A percentile compares a stretch with the other conserved stretches of the same genome.
Conservation (phyloP, 2,888 invertebrate genomes). For the Myopa tessellatipennis region DNA sequence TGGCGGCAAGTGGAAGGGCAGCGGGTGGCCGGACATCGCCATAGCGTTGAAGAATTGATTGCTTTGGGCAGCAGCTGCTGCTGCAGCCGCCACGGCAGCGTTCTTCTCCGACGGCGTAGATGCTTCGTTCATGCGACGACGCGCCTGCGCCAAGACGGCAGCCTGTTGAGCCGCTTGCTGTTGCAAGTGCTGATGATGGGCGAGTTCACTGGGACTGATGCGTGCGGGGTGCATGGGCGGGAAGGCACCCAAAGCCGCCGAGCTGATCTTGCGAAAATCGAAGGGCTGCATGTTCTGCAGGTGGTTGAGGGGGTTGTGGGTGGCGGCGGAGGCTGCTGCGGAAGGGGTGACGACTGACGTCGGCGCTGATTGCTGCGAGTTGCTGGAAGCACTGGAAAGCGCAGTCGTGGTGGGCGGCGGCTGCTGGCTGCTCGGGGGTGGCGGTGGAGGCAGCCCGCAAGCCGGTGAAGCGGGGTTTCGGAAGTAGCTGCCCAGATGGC, state of each 20-base stretch:
- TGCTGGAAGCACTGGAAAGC: slow-evolving; percentile 44
- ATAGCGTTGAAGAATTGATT: slow-evolving; percentile 74
- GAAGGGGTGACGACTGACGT: slow-evolving; percentile 41
- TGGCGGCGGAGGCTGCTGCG: slow-evolving; percentile 46
- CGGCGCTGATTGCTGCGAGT: slow-evolving; percentile 39
- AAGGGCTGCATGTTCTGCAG: slow-evolving; percentile 96
- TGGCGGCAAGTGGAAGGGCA: slow-evolving; percentile 75
- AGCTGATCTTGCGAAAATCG: slow-evolving; percentile 83
- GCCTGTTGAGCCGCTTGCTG: slow-evolving; percentile 63
- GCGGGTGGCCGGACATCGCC: slow-evolving; percentile 72
- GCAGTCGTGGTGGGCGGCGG: slow-evolving; percentile 36
- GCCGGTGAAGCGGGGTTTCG: slow-evolving; percentile 63
- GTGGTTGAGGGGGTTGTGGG: slow-evolving; percentile 82
- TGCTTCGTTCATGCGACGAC: slow-evolving; percentile 71
- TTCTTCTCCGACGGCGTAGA: slow-evolving; percentile 62
- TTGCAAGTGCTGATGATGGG: slow-evolving; percentile 59
- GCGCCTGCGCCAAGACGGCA: slow-evolving; percentile 67
- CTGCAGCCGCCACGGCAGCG: slow-evolving; percentile 61
- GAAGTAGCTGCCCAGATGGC: slow-evolving; percentile 60
- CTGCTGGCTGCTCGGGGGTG: slow-evolving; percentile 17
- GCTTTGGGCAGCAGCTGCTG: slow-evolving; percentile 63
- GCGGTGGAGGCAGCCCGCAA: slow-evolving; percentile 45
- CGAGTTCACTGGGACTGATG: slow-evolving; percentile 64
- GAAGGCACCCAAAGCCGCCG: slow-evolving; percentile 69
- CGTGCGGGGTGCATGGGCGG: slow-evolving; percentile 58